Base-by-base conservation (phyloP, 2,113 vertebrate genomes). In the Tautogolabrus adspersus region DNA sequence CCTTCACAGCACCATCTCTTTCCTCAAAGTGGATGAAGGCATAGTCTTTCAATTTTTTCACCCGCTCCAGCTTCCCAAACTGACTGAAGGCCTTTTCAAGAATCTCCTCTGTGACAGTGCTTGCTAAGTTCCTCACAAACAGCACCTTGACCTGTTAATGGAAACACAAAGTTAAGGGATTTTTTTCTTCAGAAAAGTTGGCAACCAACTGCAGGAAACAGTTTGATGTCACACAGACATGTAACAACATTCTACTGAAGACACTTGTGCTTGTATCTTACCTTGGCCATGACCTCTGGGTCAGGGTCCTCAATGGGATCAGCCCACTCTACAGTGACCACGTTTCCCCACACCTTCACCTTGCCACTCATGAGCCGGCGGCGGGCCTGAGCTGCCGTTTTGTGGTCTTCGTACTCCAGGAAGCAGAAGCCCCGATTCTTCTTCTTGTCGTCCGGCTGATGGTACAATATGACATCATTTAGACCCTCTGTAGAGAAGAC, bases 1-100 rank as follows among this genome's bases (percentile, higher is more conserved):
- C 98, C 97, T 99, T 99, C 83, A 98, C 97, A 88, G 98, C 98
- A 88, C 97, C 96, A 89, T 99, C 98, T 88, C 98, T 90, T 49
- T 99, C 98, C 93, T 99, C 97, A 78, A 99, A 99, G 93, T 99
- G 98, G 94, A 99, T 98, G 88, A 99, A 99, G 90, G 98, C 98
- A 72, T 99, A 99, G 90, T 99, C 98, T 94, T 99, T 99, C 87
- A 99, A 92, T 82, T 99, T 99, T 94, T 99, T 99, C 89, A 99
- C 98, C 81, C 98, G 94, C 87, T 99, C 98, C 92, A 99, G 92
- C 91, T 99, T 99, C 72, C 98, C 98, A 95, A 97, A 99, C 61
- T 97, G 96, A 94, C 96, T 97, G 92, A 99, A 99, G 60, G 97
- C 94, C 89, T 98, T 98, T 96, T 99, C 97, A 95, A 99, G 96